phyloP scores from a whole-genome alignment of 92 coral and sea anemone genomes.

The Porites lobata region DNA sequence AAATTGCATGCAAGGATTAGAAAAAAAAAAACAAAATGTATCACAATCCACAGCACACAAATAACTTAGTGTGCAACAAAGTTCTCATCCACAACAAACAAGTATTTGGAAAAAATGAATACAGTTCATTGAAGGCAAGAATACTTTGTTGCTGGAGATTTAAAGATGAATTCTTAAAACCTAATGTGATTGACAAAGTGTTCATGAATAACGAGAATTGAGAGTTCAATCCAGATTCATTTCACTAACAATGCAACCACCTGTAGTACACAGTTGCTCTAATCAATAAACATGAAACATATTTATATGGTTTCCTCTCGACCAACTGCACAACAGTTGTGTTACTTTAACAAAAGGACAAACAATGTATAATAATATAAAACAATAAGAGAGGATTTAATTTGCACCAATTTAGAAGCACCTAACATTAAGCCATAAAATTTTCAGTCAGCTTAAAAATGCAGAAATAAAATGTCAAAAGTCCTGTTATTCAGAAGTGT shows the following conservation, averaged over 20 bases:
- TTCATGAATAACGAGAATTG: neutral
- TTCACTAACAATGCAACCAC: conserved; percentile 20
- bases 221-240: neutral
- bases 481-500: too few species aligned
- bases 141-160: neutral
- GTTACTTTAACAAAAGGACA: neutral
- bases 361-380: too few species aligned
- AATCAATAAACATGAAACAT: neutral
- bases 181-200: neutral
- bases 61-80: neutral
- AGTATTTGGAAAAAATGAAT: neutral
- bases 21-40: neutral
- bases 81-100: too few species aligned
- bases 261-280: conserved; percentile 24
- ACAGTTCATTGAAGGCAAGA: neutral
- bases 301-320: neutral
- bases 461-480: too few species aligned
- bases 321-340: neutral
- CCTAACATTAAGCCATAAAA: too few species aligned
- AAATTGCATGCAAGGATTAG: neutral
- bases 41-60: too few species aligned
- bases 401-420: too few species aligned
- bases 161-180: neutral
- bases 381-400: too few species aligned
- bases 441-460: too few species aligned